Evolutionary conservation across 2,113 vertebrate species (phyloP).

Genomic region (Salvator merianae): DNA sequence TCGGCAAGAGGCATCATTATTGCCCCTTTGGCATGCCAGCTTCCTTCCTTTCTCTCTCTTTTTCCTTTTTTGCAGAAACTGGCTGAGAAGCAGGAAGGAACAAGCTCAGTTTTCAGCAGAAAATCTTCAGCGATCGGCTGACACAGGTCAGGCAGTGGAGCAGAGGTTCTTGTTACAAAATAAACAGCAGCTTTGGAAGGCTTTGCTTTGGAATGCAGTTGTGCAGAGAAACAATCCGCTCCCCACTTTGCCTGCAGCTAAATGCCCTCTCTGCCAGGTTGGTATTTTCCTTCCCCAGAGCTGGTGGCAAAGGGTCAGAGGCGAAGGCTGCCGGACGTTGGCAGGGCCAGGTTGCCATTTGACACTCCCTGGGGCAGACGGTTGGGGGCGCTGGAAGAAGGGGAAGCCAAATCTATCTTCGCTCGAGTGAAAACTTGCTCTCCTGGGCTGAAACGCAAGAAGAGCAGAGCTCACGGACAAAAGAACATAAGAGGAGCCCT

Average conservation of each 20-base stretch:
- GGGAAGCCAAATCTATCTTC: not conserved
- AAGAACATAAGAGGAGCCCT: no score
- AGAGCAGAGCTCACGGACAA: not conserved
- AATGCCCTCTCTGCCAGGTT: not conserved
- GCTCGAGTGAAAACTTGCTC: no score
- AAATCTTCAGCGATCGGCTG: no score
- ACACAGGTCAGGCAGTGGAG: not conserved
- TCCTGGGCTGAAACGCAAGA: not conserved
- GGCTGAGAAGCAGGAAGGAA: not conserved
- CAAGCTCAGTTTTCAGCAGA: not conserved
- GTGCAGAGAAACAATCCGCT: not conserved
- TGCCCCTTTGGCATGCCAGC: no score
- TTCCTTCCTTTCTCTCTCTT: no score
- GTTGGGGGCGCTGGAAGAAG: no score
- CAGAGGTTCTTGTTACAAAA: not conserved
- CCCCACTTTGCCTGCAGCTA: accelerated
- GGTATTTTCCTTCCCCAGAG: not conserved
- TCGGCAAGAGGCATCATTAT: no score
- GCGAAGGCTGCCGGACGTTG: not conserved
- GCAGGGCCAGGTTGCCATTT: not conserved
- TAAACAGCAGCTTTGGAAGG: not conserved
- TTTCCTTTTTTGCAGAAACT: not conserved
- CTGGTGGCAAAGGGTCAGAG: not conserved
- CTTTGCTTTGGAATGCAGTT: not conserved
- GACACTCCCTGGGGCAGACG: not conserved